Evolutionary conservation across 2,888 invertebrate species (phyloP).

Genomic region (Drosophila prostipennis): DNA sequence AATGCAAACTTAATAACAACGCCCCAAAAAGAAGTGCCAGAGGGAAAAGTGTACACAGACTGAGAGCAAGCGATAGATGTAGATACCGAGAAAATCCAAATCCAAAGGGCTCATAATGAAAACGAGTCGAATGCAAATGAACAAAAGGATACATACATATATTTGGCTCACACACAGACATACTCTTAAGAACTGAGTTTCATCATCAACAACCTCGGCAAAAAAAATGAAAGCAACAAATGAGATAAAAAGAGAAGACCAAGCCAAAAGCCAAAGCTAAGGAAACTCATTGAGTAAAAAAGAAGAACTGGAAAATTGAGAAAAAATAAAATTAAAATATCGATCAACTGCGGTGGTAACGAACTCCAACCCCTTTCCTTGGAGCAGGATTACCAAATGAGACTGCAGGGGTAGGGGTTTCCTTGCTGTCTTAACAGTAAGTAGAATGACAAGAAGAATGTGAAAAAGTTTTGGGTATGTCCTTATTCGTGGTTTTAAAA

Average conservation of each 20-base stretch:
- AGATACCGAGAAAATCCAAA: slow-evolving; percentile 16
- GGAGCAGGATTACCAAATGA: slow-evolving; percentile 53
- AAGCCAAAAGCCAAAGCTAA: slow-evolving; percentile 70
- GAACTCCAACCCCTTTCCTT: slow-evolving; percentile 81
- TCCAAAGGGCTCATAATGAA: slow-evolving; percentile 68
- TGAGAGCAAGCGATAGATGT: slow-evolving; percentile 5
- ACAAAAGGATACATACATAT: slow-evolving; percentile 66
- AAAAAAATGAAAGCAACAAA: slow-evolving; percentile 75
- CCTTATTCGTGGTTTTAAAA: not conserved
- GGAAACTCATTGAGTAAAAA: slow-evolving; percentile 65
- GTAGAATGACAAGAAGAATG: not conserved
- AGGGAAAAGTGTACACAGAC: slow-evolving; percentile 21
- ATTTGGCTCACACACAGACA: slow-evolving; percentile 28
- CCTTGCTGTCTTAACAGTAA: slow-evolving; percentile 4
- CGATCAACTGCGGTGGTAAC: slow-evolving; percentile 80
- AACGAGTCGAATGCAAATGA: slow-evolving; percentile 78
- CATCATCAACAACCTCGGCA: slow-evolving; percentile 68
- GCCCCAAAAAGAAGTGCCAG: slow-evolving; percentile 33
- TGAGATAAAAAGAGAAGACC: slow-evolving; percentile 55
- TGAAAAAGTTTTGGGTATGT: not conserved
- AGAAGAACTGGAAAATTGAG: slow-evolving; percentile 55
- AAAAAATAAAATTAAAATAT: slow-evolving; percentile 82
- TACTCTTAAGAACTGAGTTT: slow-evolving; percentile 23
- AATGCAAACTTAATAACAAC: slow-evolving; percentile 73
- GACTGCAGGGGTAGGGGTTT: slow-evolving; percentile 63